Conservation (phyloP, 2,113 vertebrate species). For the Nyctibius bracteatus region DNA sequence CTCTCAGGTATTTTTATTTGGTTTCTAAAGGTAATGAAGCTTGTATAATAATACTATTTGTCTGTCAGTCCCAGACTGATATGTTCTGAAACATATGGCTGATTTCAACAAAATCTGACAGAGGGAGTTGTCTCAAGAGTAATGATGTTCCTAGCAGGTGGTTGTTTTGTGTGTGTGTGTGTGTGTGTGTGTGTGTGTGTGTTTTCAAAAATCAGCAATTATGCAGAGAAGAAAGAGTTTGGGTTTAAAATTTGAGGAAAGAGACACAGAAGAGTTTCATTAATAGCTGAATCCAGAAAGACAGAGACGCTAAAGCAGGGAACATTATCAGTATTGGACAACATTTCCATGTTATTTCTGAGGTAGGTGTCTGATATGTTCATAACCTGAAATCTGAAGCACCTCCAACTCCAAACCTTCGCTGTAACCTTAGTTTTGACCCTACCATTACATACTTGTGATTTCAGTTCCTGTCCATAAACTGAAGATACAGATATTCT, state of each 20-base stretch:
- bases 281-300: background rate
- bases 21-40: background rate
- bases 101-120: background rate
- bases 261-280: background rate
- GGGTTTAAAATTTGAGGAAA: background rate
- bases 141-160: background rate
- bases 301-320: background rate
- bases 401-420: background rate
- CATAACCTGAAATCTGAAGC: background rate
- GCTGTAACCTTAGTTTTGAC: background rate
- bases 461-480: background rate
- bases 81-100: background rate
- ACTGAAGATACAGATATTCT: background rate
- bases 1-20: background rate
- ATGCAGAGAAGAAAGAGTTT: background rate
- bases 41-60: background rate
- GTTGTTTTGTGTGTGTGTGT: background rate
- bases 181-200: background rate
- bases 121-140: background rate
- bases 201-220: background rate
- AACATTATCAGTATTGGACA: background rate
- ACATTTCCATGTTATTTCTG: background rate
- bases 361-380: background rate
- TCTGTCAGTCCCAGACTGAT: background rate
- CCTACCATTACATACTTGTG: background rate